Base-by-base conservation (phyloP, 2,888 invertebrate genomes). In the Leptopilina drosophilae region DNA sequence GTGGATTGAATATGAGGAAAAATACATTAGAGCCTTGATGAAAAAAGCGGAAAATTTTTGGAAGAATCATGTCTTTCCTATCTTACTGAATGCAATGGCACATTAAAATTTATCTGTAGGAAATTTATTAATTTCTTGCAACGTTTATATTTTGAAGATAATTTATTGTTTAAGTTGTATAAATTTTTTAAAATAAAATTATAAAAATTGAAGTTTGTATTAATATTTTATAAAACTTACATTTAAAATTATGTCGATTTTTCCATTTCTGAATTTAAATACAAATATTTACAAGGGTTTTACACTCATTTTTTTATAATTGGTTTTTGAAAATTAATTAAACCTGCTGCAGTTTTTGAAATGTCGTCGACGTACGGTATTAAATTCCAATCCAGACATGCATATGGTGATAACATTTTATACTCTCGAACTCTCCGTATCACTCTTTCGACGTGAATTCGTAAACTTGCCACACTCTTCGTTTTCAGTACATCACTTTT, bases 1-100 rank as follows among this genome's bases (percentile, higher is more conserved):
- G 20, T 20, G 20, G 20, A 20, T 20, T 20, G 20, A 20, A 33
- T 76, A 20, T 62, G 76, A 76, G 26, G 76, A 59, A 59, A 59
- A 33, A 14, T 20, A 62, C 64, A 56, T 64, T 6, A 56, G 9
- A 6, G 20, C 46, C 67, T 12, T 80, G 12, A 73, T 80, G n/a
- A 15, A 65, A 15, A 66, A 40, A 65, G 77, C 77, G 14, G 26
- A 11, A 11, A 42, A 59, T 12, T 80, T 73, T 64, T 77, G 77
- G 75, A 75, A 64, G 65, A 26, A 64, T 11, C 2, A 56, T 53
- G 73, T 80, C 15, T 80, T 77, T 65, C 64, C 73, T n/a, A 2
- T 53, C 14, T 64, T 80, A 53, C 42, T 80, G 20, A 69, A 75
- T 49, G 33, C 46, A 40, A 26, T 76, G 14, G 56, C 15, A 65